Evolutionary conservation across 2,113 vertebrate genomes (phyloP).

Genomic region (Meleagris gallopavo): DNA sequence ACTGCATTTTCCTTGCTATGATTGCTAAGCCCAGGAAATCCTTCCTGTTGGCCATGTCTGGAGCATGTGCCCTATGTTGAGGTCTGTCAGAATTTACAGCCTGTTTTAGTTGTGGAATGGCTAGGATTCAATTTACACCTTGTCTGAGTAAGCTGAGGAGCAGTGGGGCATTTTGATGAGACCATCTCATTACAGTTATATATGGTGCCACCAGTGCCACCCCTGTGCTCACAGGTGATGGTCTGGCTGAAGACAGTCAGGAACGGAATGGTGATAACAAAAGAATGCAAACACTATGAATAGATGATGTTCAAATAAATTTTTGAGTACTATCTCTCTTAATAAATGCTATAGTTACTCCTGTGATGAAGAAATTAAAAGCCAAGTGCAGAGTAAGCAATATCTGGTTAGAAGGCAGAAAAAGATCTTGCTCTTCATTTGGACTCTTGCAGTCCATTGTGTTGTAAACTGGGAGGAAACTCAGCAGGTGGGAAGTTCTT

Average conservation of each 20-base stretch:
- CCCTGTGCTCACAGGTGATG: background rate
- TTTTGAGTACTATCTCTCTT: background rate
- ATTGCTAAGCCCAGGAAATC: background rate
- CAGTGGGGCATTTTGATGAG: constrained; percentile 6
- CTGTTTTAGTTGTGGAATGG: background rate
- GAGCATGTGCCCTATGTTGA: background rate
- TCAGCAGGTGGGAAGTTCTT: background rate
- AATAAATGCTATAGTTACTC: background rate
- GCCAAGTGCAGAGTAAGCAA: background rate
- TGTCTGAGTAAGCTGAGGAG: background rate
- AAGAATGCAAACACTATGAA: background rate
- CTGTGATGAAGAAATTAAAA: background rate
- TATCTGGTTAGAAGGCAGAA: background rate
- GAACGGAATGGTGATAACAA: background rate
- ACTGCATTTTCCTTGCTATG: background rate
- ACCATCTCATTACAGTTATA: rapidly evolving
- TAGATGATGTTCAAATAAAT: background rate
- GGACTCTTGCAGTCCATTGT: rapidly evolving
- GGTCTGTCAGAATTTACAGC: background rate
- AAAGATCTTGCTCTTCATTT: background rate
- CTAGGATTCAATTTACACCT: background rate
- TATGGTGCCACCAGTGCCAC: background rate
- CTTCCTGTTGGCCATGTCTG: background rate
- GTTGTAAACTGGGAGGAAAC: background rate
- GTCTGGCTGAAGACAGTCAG: background rate